phyloP scores from a whole-genome alignment of 2,113 vertebrate genomes.

The Zosterops lateralis region DNA sequence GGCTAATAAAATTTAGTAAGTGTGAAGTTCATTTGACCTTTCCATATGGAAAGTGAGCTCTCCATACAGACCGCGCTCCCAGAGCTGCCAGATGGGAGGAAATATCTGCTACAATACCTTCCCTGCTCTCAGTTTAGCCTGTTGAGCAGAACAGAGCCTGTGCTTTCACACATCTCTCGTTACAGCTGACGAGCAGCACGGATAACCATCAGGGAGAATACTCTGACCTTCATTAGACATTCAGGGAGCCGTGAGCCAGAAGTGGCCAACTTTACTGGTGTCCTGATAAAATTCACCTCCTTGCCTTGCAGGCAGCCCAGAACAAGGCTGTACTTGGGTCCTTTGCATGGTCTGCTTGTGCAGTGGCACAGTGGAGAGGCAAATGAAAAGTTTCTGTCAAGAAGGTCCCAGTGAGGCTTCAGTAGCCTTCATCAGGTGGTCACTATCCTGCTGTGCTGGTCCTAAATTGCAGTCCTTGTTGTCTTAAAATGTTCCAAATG shows the following conservation, averaged over 20 bases:
- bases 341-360: not conserved
- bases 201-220: not conserved
- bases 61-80: rapidly evolving
- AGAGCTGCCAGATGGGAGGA: not conserved
- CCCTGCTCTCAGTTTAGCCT: not conserved
- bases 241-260: not conserved
- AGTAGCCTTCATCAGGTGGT: not conserved
- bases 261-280: not conserved
- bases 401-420: not conserved
- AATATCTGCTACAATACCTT: not conserved
- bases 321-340: not conserved
- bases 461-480: constrained; percentile 8
- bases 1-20: not conserved
- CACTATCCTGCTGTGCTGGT: not conserved
- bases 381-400: not conserved
- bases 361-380: not conserved
- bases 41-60: not conserved
- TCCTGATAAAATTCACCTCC: not conserved
- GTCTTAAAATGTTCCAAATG: not conserved
- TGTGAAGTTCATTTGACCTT: constrained; percentile 15
- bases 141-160: not conserved
- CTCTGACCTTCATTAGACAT: not conserved
- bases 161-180: not conserved
- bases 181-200: not conserved
- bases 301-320: not conserved